These are phyloP conservation scores for Meta bourneti DNA, from an alignment of 2,888 invertebrate species.

Conservation along the genomic window DNA sequence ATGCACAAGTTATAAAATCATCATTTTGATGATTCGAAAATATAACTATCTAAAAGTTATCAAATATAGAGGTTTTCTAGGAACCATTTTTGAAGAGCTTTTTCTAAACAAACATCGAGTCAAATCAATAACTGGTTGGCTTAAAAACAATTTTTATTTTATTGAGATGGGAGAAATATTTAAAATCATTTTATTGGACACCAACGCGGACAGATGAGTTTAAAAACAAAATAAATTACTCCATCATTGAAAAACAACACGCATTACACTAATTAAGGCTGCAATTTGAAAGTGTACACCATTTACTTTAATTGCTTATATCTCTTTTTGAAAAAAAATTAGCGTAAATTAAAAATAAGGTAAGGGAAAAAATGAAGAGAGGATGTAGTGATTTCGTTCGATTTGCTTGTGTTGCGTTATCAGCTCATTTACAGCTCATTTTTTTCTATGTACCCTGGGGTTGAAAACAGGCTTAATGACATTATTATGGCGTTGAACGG, in stretches of 20 bases:
- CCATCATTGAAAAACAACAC: slow-evolving; percentile 38
- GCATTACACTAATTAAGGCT: slow-evolving; percentile 57
- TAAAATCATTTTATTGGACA: neutral
- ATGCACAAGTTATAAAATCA: too few species aligned
- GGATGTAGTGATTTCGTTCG: slow-evolving; percentile 48
- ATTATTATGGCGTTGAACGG: slow-evolving; percentile 42
- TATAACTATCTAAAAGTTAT: too few species aligned
- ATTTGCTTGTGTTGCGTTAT: slow-evolving; percentile 50
- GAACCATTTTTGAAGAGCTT: neutral
- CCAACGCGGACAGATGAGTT: neutral
- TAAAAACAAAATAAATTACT: slow-evolving; percentile 18
- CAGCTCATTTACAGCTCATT: slow-evolving; percentile 28
- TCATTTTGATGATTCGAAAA: too few species aligned
- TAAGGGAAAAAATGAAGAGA: neutral
- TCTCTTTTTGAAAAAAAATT: slow-evolving; percentile 19
- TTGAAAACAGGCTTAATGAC: slow-evolving; percentile 48
- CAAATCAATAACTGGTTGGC: too few species aligned
- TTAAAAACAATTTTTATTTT: too few species aligned
- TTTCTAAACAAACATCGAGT: neutral
- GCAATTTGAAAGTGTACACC: slow-evolving; percentile 29
- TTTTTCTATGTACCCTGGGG: slow-evolving; percentile 39
- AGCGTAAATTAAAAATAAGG: slow-evolving; percentile 10
- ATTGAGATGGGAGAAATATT: too few species aligned
- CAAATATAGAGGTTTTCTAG: too few species aligned
- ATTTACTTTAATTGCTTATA: slow-evolving; percentile 63